phyloP scores from a whole-genome alignment of 2,797 vertebrate species.

The Eulemur albifrons region DNA sequence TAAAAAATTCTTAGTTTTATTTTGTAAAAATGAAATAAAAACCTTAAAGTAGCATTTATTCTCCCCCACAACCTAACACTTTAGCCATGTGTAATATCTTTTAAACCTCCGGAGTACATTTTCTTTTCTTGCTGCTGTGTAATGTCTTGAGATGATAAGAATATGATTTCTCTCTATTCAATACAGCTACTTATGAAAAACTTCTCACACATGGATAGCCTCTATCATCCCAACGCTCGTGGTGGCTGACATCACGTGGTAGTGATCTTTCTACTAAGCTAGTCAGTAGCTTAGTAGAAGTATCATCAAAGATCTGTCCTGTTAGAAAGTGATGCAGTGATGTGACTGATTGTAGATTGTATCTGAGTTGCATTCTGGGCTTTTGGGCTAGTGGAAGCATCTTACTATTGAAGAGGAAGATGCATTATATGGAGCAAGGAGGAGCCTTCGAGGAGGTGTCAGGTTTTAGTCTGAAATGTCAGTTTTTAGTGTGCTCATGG shows the following conservation, averaged over 20 bases:
- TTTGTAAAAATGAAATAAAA: slow-evolving; percentile 44
- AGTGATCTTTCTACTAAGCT: slow-evolving; percentile 6
- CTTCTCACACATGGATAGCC: not conserved
- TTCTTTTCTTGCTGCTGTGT: not conserved
- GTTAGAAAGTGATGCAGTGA: not conserved
- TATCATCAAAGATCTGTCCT: not conserved
- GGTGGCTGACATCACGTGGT: not conserved
- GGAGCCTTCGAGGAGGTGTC: not conserved
- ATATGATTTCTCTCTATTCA: not conserved
- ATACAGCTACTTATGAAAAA: not conserved
- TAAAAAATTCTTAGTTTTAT: not conserved
- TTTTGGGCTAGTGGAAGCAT: not conserved
- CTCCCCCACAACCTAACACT: not conserved
- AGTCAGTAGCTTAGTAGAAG: not conserved
- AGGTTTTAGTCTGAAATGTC: too few relatives aligned
- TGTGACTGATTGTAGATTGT: not conserved
- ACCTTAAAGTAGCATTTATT: not conserved
- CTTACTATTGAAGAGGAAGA: not conserved
- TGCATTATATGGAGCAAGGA: not conserved
- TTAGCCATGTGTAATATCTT: not conserved
- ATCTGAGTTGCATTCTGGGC: not conserved
- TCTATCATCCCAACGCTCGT: not conserved
- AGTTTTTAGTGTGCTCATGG: too few relatives aligned
- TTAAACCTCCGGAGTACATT: not conserved
- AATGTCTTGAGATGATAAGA: not conserved